Base-by-base conservation (phyloP, 1,140 invertebrate species). In the Pentalonia nigronervosa region DNA sequence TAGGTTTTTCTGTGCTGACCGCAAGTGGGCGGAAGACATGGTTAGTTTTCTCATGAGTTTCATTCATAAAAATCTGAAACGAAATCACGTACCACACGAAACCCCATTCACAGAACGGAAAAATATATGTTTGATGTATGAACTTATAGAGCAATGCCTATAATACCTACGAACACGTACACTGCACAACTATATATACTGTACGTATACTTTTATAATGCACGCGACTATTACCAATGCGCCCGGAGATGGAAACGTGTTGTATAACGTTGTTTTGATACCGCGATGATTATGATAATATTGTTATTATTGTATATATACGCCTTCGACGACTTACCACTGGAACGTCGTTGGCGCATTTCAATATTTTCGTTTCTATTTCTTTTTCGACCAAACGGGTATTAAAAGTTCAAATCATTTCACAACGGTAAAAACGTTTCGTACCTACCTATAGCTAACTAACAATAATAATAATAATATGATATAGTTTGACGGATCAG, bases 41-140 rank as follows among this genome's bases (percentile, higher is more conserved):
- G 88, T 50, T 56, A 56, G 88, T 90, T 90, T 90, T 90, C 89
- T 60, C 56, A 60, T 60, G 25, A 30, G 89, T 90, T 90, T 90
- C 50, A 90, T 90, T 90, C 50, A 90, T 90, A 67, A 90, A 90
- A 90, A 56, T 53, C 21, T 20, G 88, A 34, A 90, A 60, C 50
- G 47, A 60, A 90, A 86, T 86, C 84, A 86, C 84, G 84, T 86
- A 86, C 84, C 84, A 47, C 45, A 47, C 25, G 30, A 47, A 86
- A 86, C 45, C 84, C 84, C 84, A 86, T 86, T 86, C 84, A 86
- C 84, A n/a, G 84, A 86, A 47, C 23, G 23, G 83, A 47, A 86
- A 47, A 86, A n/a, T 47, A 86, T 45, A 84, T 84, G 20, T 41
- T 34, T 36, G 36, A 21, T 7, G 8, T 23, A 23, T 41, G 41